Evolutionary conservation across 2,797 vertebrate genomes (phyloP), one percentile per base, ranked within the genome.

Genomic region (Pseudocheirus occidentalis): DNA sequence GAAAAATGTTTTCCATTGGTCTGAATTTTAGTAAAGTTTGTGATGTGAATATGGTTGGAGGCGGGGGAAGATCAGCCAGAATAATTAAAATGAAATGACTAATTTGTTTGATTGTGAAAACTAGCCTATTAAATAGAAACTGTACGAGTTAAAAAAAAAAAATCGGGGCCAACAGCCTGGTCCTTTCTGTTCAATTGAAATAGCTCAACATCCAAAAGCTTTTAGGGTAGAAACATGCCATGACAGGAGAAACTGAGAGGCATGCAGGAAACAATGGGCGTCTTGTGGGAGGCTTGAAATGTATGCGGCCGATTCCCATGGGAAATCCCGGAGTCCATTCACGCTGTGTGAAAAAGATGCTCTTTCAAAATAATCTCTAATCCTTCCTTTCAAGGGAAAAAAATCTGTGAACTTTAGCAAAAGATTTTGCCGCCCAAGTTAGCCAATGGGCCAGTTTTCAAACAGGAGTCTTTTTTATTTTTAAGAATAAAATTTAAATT

Each of bases 341-440:
- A 98, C 53, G 52, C 97, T 95, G 95, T 97, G 98, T 98, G 98
- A 97, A 98, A 98, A 98, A 98, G 97, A 98, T 98, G 98, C 93
- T 97, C 96, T 98, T 97, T 98, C 97, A 98, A 98, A 98, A 98
- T 98, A 92, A 97, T 97, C 98, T 98, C 94, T 98, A 98, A 98
- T 98, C 98, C 98, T 98, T 94, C 97, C 97, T 98, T 98, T 97
- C 97, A 97, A 94, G 94, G 95, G 95, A 98, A 97, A 97, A 87
- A 46, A 91, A 98, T 98, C 97, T 89, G 97, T 98, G 96, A 96
- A 97, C 93, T 97, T 98, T 62, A 97, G 95, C 96, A 93, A 94
- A 93, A 93, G 90, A 98, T 98, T 97, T 92, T 96, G 94, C 92
- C 58, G 57, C 96, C 54, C 92, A 21, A 50, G 95, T 97, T 93